A percentile compares a stretch with the other conserved stretches of the same genome.
phyloP scores from a whole-genome alignment of 2,888 invertebrate genomes.

The Napeogenes sylphis region DNA sequence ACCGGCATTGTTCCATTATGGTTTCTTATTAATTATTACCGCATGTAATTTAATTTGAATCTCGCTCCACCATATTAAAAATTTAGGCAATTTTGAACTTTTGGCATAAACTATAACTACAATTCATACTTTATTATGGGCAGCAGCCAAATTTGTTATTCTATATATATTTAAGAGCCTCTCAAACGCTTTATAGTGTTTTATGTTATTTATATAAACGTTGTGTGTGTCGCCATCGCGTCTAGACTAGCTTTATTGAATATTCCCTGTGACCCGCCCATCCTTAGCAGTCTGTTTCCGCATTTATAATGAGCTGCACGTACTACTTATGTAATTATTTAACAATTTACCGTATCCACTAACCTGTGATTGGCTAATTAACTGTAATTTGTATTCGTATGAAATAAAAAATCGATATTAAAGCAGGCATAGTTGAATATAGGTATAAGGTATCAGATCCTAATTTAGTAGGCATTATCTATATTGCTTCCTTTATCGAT shows the following conservation, averaged over 20 bases:
- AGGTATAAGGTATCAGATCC: not conserved
- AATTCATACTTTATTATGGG: constrained; percentile 35
- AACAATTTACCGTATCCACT: not conserved
- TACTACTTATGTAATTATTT: constrained; percentile 25
- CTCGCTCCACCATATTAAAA: no score
- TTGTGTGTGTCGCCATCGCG: constrained; percentile 53
- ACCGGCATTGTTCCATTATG: no score
- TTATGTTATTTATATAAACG: constrained; percentile 50
- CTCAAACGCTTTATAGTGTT: constrained; percentile 38
- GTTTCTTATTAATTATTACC: no score
- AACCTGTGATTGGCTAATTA: constrained; percentile 14
- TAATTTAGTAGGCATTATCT: not conserved
- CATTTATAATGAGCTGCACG: constrained; percentile 28
- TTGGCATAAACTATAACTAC: constrained; percentile 6
- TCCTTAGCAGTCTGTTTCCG: constrained; percentile 30
- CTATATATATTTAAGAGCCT: constrained; percentile 36
- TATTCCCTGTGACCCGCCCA: constrained; percentile 43
- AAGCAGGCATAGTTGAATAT: no score
- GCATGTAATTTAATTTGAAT: no score
- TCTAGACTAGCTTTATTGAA: constrained; percentile 51
- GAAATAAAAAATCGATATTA: not conserved
- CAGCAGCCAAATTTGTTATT: constrained; percentile 43
- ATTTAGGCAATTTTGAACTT: not conserved
- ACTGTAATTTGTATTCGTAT: constrained; percentile 13
- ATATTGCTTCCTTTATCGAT: no score